Evolutionary conservation across 2,888 invertebrate species (phyloP).

Genomic region (Nineta flava): DNA sequence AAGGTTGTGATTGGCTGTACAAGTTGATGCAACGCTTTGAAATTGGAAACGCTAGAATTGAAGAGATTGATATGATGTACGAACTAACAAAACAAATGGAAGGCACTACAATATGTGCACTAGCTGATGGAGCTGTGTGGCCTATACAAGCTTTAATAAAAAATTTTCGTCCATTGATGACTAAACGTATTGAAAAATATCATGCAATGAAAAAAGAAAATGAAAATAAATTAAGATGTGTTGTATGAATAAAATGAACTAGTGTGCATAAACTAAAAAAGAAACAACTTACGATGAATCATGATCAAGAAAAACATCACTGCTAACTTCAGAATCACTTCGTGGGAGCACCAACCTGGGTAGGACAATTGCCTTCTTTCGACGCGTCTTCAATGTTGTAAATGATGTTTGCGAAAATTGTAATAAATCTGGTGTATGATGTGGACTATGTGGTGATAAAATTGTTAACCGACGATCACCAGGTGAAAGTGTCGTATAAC

Average conservation of each 20-base stretch:
- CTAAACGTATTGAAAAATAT: slow-evolving; percentile 63
- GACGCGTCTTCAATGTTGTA: slow-evolving; percentile 39
- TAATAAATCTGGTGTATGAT: slow-evolving; percentile 49
- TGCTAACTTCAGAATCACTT: slow-evolving; percentile 57
- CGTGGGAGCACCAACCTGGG: slow-evolving; percentile 60
- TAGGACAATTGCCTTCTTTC: slow-evolving; percentile 56
- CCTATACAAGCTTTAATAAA: slow-evolving; percentile 97
- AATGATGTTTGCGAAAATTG: slow-evolving; percentile 36
- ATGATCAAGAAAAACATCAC: slow-evolving; percentile 42
- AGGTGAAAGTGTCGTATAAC: slow-evolving; percentile 34
- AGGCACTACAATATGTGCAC: slow-evolving; percentile 98
- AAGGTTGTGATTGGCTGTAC: slow-evolving; percentile 46
- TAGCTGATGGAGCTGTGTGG: slow-evolving; percentile 99
- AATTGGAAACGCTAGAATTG: slow-evolving; percentile 79
- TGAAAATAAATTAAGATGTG: slow-evolving; percentile 4
- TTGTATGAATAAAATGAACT: too few relatives aligned
- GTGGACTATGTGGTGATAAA: slow-evolving; percentile 63
- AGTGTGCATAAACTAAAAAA: too few relatives aligned
- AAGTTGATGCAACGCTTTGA: slow-evolving; percentile 50
- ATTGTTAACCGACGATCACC: slow-evolving; percentile 54
- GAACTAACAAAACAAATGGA: slow-evolving; percentile 99
- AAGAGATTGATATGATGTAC: slow-evolving; percentile 98
- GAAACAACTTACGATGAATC: slow-evolving; percentile 38
- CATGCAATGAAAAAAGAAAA: slow-evolving; percentile 19
- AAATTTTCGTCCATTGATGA: slow-evolving; percentile 90